Percentiles rank a stretch among this genome's conserved stretches.
Conservation (phyloP, 1,140 invertebrate genomes). For the Drosophila lacertosa region DNA sequence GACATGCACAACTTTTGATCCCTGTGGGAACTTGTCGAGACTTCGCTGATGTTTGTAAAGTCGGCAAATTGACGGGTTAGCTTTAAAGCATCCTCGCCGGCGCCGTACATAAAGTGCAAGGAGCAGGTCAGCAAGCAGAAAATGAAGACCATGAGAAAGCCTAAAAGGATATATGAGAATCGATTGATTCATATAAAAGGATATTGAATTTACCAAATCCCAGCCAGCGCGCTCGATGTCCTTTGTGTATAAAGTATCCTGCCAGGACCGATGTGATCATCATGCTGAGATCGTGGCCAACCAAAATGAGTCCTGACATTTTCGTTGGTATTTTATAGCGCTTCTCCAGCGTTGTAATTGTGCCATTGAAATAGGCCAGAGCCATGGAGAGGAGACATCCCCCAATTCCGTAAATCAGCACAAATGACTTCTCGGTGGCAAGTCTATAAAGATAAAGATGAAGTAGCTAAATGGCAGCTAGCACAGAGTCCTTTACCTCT, state of each 20-base stretch:
- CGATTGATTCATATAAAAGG: conserved; percentile 86
- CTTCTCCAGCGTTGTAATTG: conserved; percentile 91
- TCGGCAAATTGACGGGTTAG: conserved; percentile 87
- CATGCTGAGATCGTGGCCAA: conserved; percentile 86
- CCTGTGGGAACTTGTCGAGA: conserved; percentile 41
- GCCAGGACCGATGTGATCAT: conserved; percentile 58
- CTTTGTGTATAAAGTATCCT: conserved; percentile 67
- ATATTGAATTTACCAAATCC: conserved; percentile 62
- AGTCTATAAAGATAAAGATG: conserved; percentile 20
- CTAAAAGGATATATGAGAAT: conserved; percentile 72
- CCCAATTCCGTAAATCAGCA: conserved; percentile 89
- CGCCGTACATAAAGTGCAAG: conserved; percentile 90
- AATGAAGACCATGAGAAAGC: conserved; percentile 87
- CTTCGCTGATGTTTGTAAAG: conserved; percentile 44
- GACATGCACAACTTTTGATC: conserved; percentile 45
- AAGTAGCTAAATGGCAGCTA: no score
- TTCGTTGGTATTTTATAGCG: conserved; percentile 91
- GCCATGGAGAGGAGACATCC: conserved; percentile 89
- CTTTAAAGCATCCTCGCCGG: conserved; percentile 87
- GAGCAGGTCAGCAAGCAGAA: conserved; percentile 89
- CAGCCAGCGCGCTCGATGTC: conserved; percentile 74
- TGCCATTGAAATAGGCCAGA: conserved; percentile 90
- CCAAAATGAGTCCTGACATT: conserved; percentile 89
- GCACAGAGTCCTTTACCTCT: conserved; percentile 30
- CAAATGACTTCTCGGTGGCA: conserved; percentile 89